A percentile compares a stretch with the other conserved stretches of the same genome.
Conservation (phyloP, 2,797 vertebrate species). For the Enteromius trimaculatus region DNA sequence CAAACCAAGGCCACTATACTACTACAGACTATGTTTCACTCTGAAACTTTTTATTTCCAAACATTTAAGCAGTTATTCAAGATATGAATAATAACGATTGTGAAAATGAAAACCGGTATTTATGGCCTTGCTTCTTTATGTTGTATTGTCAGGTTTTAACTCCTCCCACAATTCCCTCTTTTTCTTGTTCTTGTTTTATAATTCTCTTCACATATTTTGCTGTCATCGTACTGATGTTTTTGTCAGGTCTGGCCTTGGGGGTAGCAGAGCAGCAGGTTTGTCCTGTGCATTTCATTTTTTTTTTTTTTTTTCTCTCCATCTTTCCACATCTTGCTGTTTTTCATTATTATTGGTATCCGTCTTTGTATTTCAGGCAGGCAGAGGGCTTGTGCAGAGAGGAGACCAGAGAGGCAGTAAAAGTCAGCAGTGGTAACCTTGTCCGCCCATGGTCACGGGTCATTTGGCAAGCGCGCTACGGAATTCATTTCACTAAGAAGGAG, state of each 20-base stretch:
- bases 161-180: slow-evolving; percentile 65
- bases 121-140: background rate
- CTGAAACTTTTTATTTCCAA: background rate
- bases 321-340: slow-evolving; percentile 70
- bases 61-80: background rate
- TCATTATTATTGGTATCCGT: slow-evolving; percentile 55
- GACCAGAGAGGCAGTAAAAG: slow-evolving; percentile 75
- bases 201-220: slow-evolving; percentile 87
- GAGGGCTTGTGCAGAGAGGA: slow-evolving; percentile 58
- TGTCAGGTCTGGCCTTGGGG: slow-evolving; percentile 91
- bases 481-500: slow-evolving; percentile 76
- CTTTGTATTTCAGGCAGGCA: slow-evolving; percentile 65
- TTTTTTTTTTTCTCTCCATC: slow-evolving; percentile 5
- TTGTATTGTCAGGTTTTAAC: slow-evolving; percentile 69
- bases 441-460: slow-evolving; percentile 77
- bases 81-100: background rate
- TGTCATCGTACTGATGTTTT: slow-evolving; percentile 93
- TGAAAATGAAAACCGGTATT: background rate
- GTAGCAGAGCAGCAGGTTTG: slow-evolving; percentile 87
- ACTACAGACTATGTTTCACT: background rate
- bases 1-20: background rate
- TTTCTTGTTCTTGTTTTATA: slow-evolving; percentile 62
- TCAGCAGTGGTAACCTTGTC: slow-evolving; percentile 76
- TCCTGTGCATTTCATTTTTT: slow-evolving; percentile 80
- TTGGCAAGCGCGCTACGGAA: slow-evolving; percentile 77